Conservation (phyloP, 1,140 invertebrate genomes). For the Hesperophylax magnus region DNA sequence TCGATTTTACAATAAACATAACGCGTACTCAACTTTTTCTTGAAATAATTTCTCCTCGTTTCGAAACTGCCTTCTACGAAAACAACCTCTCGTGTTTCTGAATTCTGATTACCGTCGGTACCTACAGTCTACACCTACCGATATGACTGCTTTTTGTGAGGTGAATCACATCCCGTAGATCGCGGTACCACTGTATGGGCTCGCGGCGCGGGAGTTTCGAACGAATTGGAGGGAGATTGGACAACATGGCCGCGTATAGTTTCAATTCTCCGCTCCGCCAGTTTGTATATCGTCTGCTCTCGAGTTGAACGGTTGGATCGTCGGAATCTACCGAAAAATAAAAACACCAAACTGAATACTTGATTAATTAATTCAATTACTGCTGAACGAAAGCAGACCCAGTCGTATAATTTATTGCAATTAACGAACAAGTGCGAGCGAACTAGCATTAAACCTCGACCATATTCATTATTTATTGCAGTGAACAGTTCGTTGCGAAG, state of each 20-base stretch:
- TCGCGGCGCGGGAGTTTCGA: constrained; percentile 7
- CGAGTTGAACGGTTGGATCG: background rate
- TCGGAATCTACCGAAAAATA: background rate
- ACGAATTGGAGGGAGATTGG: constrained; percentile 26
- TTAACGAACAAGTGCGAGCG: background rate
- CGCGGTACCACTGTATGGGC: too few species aligned
- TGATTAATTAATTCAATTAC: too few species aligned
- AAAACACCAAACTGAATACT: background rate
- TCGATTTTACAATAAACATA: background rate
- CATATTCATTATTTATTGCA: too few species aligned
- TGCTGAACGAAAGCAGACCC: too few species aligned
- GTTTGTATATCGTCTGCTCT: background rate
- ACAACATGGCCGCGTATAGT: background rate
- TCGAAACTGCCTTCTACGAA: constrained; percentile 10
- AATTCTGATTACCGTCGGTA: background rate
- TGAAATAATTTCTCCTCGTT: background rate
- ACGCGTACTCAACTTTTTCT: background rate
- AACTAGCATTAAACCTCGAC: background rate
- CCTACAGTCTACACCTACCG: too few species aligned
- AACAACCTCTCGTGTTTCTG: background rate
- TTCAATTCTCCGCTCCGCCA: background rate
- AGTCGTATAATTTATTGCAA: too few species aligned
- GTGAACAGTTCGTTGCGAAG: too few species aligned
- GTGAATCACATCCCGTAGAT: background rate
- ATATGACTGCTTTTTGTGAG: constrained; percentile 4